Percentiles rank a stretch among this genome's conserved stretches.
phyloP scores from a whole-genome alignment of 2,888 invertebrate genomes.

The Acleris cristana region DNA sequence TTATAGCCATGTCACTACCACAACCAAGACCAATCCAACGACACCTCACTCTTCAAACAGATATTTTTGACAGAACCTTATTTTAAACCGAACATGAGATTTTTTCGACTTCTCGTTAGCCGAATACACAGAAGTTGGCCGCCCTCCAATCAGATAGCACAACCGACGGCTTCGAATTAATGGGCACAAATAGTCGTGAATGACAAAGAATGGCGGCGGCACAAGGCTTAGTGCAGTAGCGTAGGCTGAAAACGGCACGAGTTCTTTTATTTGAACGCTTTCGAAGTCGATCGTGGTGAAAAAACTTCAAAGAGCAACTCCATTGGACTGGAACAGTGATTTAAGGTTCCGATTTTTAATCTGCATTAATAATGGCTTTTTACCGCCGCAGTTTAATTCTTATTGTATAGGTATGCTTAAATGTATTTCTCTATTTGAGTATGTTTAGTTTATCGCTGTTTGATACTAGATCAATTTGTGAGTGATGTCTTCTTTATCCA shows the following conservation, averaged over 20 bases:
- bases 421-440: too few species aligned
- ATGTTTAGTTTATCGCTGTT: too few species aligned
- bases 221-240: slow-evolving; percentile 28
- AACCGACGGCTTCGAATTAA: slow-evolving; percentile 28
- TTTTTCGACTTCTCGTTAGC: background rate
- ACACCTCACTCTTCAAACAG: too few species aligned
- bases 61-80: too few species aligned
- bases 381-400: too few species aligned
- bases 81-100: too few species aligned
- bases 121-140: slow-evolving; percentile 21
- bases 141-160: slow-evolving; percentile 31
- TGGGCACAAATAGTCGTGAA: slow-evolving; percentile 31
- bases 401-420: too few species aligned
- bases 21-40: too few species aligned
- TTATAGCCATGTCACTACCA: too few species aligned
- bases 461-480: too few species aligned
- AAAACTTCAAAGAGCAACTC: slow-evolving; percentile 15
- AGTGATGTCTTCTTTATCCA: too few species aligned
- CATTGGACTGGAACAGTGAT: slow-evolving; percentile 9
- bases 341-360: slow-evolving; percentile 8
- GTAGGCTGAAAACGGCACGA: slow-evolving; percentile 23
- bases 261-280: slow-evolving; percentile 30
- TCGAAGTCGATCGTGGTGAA: slow-evolving; percentile 17
- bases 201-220: slow-evolving; percentile 27
- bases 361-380: background rate